phyloP scores from a whole-genome alignment of 2,797 vertebrate species.

The Eremophila alpestris region DNA sequence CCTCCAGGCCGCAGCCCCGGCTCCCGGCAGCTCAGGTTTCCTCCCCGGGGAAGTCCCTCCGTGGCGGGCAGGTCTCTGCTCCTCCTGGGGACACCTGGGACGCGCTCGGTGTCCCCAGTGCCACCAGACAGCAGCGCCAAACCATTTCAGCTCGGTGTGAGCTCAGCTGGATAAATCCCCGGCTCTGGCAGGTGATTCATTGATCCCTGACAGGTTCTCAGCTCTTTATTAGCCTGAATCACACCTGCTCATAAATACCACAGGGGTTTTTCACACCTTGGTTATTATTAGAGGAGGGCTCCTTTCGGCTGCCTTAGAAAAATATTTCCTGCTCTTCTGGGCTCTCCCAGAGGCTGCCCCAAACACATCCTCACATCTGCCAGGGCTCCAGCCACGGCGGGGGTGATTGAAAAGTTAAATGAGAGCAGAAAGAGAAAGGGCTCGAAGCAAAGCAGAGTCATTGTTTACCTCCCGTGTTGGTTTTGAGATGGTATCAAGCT shows the following conservation, averaged over 20 bases:
- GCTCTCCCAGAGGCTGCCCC: background rate
- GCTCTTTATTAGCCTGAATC: slow-evolving; percentile 28
- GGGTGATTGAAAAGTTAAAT: background rate
- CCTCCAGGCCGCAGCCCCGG: background rate
- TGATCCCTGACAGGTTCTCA: background rate
- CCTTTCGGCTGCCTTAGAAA: slow-evolving; percentile 2
- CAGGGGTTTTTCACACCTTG: slow-evolving; percentile 37
- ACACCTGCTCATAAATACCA: slow-evolving; percentile 45
- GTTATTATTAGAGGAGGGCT: slow-evolving; percentile 10
- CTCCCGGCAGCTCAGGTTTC: background rate
- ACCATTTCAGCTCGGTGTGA: background rate
- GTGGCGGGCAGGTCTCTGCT: background rate
- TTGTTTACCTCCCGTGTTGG: slow-evolving; percentile 20
- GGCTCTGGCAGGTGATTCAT: background rate
- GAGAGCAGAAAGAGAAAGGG: background rate
- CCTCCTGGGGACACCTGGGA: background rate
- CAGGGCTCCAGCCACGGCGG: background rate
- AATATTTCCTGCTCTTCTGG: slow-evolving; percentile 20
- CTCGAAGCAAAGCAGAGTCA: background rate
- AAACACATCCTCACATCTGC: background rate
- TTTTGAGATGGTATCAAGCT: slow-evolving; percentile 28
- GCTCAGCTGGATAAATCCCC: background rate
- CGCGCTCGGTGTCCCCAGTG: fast-evolving
- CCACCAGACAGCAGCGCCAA: background rate
- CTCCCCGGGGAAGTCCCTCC: background rate